Evolutionary conservation across 2,888 invertebrate genomes (phyloP).

Genomic region (Epinotia ramella): DNA sequence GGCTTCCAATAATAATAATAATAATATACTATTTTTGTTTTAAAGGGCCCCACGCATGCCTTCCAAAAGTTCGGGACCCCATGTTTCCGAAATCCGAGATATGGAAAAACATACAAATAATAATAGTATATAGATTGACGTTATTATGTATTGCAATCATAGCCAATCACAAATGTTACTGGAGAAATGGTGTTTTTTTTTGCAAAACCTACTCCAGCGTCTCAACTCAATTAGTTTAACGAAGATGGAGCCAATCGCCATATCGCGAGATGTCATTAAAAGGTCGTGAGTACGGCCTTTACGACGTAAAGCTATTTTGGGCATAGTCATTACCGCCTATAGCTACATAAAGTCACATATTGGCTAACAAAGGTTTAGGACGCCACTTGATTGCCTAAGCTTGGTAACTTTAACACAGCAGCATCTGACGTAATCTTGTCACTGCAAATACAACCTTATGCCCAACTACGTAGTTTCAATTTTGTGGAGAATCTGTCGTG

Average conservation of each 20-base stretch:
- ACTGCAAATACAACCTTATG: not conserved
- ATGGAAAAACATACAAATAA: too few species aligned
- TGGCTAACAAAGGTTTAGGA: constrained; percentile 40
- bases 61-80: too few species aligned
- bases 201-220: not conserved
- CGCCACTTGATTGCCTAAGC: constrained; percentile 35
- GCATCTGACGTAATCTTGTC: not conserved
- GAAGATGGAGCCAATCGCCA: not conserved
- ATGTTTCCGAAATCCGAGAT: too few species aligned
- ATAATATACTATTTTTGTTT: too few species aligned
- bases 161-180: too few species aligned
- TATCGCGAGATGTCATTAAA: not conserved
- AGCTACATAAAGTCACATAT: constrained; percentile 25
- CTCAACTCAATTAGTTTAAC: constrained; percentile 10
- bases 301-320: constrained; percentile 43
- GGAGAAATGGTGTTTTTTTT: too few species aligned
- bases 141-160: too few species aligned
- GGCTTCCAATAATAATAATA: too few species aligned
- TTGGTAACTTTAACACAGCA: constrained; percentile 13
- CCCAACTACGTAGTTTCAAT: not conserved
- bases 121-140: too few species aligned
- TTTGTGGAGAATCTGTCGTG: not conserved
- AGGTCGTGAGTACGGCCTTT: constrained; percentile 16
- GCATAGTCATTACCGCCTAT: constrained; percentile 24
- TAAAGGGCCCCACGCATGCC: too few species aligned